phyloP scores from a whole-genome alignment of 2,113 vertebrate species.

The Theristicus caerulescens region DNA sequence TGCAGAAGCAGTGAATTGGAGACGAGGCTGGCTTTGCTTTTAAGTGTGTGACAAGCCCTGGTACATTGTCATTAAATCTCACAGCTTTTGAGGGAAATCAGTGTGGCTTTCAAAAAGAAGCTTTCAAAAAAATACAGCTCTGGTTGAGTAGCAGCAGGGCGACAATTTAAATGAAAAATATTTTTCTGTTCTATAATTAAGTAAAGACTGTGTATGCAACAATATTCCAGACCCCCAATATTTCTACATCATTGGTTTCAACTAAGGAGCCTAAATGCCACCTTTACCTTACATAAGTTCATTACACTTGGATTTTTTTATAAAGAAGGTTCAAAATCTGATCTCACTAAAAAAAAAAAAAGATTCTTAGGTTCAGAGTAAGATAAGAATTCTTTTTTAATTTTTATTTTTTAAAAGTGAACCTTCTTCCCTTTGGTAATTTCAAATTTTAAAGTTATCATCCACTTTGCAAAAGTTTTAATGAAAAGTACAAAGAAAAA shows the following conservation, averaged over 20 bases:
- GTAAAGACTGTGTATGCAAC: background rate
- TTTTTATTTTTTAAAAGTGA: background rate
- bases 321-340: background rate
- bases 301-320: background rate
- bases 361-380: background rate
- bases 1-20: background rate
- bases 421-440: background rate
- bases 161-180: background rate
- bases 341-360: background rate
- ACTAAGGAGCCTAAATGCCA: background rate
- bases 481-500: background rate
- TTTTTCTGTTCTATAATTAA: background rate
- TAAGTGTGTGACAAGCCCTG: background rate
- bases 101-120: background rate
- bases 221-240: background rate
- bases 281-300: background rate
- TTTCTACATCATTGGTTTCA: background rate
- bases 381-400: background rate
- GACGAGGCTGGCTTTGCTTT: background rate
- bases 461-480: background rate
- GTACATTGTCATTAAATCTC: background rate
- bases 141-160: background rate
- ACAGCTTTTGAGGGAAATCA: background rate
- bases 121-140: background rate
- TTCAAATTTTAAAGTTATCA: background rate